Evolutionary conservation across 2,888 invertebrate species (phyloP).

Genomic region (Chloroclysta siterata): DNA sequence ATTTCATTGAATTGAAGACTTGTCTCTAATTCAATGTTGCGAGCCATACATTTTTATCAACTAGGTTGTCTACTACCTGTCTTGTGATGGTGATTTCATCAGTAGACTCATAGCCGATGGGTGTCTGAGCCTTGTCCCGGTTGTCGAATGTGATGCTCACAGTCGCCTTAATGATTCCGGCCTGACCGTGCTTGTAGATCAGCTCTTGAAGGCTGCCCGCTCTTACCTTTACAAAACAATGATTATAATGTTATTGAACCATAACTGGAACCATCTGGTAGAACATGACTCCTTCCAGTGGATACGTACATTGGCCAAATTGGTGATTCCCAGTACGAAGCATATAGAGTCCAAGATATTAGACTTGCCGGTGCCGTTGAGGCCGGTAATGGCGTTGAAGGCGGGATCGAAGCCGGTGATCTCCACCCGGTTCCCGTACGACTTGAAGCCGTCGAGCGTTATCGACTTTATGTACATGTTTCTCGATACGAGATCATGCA

Average conservation of each 20-base stretch:
- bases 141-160: conserved; percentile 99
- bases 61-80: conserved; percentile 83
- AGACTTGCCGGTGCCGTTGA: conserved; percentile 99
- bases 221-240: conserved; percentile 87
- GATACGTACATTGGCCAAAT: conserved; percentile 92
- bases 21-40: no score
- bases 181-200: conserved; percentile 99
- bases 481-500: conserved; percentile 11
- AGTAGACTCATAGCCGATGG: conserved; percentile 95
- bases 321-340: conserved; percentile 97
- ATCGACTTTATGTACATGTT: conserved; percentile 96
- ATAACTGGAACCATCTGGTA: neutral
- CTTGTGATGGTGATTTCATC: conserved; percentile 96
- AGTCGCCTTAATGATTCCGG: conserved; percentile 97
- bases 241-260: neutral
- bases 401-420: conserved; percentile 96
- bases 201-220: conserved; percentile 96
- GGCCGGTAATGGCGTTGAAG: conserved; percentile 99
- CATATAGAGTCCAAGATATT: conserved; percentile 99
- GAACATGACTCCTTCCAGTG: neutral
- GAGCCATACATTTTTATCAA: no score
- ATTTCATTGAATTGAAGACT: no score
- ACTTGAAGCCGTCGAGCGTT: conserved; percentile 98
- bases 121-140: conserved; percentile 90
- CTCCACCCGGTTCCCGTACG: conserved; percentile 96